Percentiles rank a stretch among this genome's conserved stretches.
These are phyloP conservation scores for Biston stratarius DNA, from an alignment of 2,888 invertebrate genomes.

Conservation along the genomic window DNA sequence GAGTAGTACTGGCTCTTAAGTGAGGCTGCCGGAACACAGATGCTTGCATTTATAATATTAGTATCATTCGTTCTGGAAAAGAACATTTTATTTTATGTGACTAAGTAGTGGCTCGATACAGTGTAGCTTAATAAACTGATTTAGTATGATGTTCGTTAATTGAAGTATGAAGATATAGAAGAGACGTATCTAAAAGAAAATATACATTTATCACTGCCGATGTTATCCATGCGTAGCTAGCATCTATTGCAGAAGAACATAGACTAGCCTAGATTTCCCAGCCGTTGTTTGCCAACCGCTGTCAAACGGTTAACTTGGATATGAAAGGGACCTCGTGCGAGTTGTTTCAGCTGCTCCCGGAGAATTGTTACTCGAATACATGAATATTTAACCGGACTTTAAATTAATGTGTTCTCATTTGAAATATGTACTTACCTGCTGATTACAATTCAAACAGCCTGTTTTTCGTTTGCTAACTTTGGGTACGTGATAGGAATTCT, in stretches of 20 bases:
- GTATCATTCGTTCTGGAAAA: too few relatives aligned
- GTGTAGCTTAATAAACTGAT: too few relatives aligned
- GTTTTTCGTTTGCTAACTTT: conserved; percentile 1
- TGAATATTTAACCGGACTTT: conserved; percentile 30
- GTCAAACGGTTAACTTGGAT: conserved; percentile 36
- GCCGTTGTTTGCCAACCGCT: conserved; percentile 36
- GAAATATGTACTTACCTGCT: conserved; percentile 11
- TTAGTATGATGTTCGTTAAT: too few relatives aligned
- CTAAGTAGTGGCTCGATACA: too few relatives aligned
- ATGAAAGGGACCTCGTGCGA: conserved; percentile 32
- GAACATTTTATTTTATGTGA: too few relatives aligned
- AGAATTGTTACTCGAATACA: conserved; percentile 33
- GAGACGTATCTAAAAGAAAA: background rate
- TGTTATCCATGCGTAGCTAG: conserved; percentile 4
- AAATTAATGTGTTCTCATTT: conserved; percentile 22
- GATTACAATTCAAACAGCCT: conserved; percentile 11
- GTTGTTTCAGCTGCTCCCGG: conserved; percentile 31
- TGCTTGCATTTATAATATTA: too few relatives aligned
- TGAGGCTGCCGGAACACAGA: too few relatives aligned
- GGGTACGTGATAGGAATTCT: conserved; percentile 2
- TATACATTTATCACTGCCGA: background rate
- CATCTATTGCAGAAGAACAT: conserved; percentile 15
- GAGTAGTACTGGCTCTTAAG: too few relatives aligned
- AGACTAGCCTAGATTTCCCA: conserved; percentile 18
- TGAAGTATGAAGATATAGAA: too few relatives aligned